Evolutionary conservation across 2,888 invertebrate species (phyloP), one percentile per base, ranked within the genome.

Genomic region (Serripes groenlandicus): DNA sequence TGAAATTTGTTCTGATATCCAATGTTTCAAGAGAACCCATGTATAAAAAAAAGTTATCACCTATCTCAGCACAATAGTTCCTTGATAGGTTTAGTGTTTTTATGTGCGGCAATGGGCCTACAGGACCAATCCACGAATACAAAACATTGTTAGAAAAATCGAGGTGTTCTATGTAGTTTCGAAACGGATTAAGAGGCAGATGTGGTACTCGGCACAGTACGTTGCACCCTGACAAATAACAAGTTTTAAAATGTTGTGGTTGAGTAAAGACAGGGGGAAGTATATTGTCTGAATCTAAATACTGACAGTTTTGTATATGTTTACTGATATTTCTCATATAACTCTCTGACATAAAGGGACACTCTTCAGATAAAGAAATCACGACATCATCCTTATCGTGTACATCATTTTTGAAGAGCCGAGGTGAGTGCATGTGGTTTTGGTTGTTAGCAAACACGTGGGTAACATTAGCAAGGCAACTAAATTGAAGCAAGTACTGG

Each of bases 401-500:
- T 37, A 26, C 28, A 28, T 49, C 42, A 1, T 30, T 28, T 37
- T 11, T 42, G 26, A 52, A 76, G 1, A 23, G 11, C 3, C 15
- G 1, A 2, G 78, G 71, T 28, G 56, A 34, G 26, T 73, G 69
- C 7, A 56, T 26, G 9, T 30, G 7, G 34, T 76, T 72, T 49
- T 64, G 76, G 5, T 26, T 58, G 28, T 49, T 37, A 5, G 30
- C 73, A 18, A 71, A n/a, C n/a, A 62, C 30, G n/a, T 28, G 58
- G 34, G 69, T 60, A 1, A 80, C 4, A 64, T 71, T 68, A 0
- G n/a, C 3, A 11, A 52, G 3, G 66, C 80, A 80, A 3, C 75
- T 72, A 0, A 83, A 4, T 62, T 83, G 77, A 2, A 71, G 30
- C 21, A 75, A 18, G n/a, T 70, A 83, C 21, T 64, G 77, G 0